These are phyloP conservation scores for Troides oblongomaculatus DNA, from an alignment of 2,888 invertebrate species.

Conservation along the genomic window DNA sequence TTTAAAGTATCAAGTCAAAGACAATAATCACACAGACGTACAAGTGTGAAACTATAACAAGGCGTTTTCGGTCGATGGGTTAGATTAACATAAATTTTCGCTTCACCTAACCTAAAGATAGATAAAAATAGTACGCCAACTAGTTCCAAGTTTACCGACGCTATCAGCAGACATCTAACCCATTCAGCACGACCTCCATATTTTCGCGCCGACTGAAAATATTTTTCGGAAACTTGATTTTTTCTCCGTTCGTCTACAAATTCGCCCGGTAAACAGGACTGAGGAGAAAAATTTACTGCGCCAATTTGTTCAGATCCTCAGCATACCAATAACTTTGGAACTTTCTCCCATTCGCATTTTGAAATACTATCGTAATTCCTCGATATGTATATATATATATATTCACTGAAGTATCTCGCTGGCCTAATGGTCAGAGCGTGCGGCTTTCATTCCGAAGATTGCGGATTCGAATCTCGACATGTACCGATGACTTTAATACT, in stretches of 20 bases:
- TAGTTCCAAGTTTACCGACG: slow-evolving; percentile 10
- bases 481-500: no score
- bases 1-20: no score
- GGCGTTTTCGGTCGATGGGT: no score
- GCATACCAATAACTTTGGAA: slow-evolving; percentile 4
- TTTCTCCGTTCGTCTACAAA: slow-evolving; percentile 21
- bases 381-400: no score
- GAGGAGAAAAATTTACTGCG: slow-evolving; percentile 16
- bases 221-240: slow-evolving; percentile 17
- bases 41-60: no score
- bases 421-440: no score
- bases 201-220: slow-evolving; percentile 15
- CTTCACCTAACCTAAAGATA: background rate
- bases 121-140: slow-evolving; percentile 6
- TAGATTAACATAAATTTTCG: no score
- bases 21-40: no score
- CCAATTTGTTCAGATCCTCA: slow-evolving; percentile 18
- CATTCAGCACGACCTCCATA: slow-evolving; percentile 14
- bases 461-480: no score
- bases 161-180: slow-evolving; percentile 12
- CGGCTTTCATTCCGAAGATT: no score
- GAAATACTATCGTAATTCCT: no score
- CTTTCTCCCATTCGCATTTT: slow-evolving; percentile 4
- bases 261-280: slow-evolving; percentile 18
- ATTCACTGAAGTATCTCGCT: no score